Percentiles rank a stretch among this genome's conserved stretches.
Conservation (phyloP, 2,888 invertebrate genomes). For the Metopia argyrocephala region DNA sequence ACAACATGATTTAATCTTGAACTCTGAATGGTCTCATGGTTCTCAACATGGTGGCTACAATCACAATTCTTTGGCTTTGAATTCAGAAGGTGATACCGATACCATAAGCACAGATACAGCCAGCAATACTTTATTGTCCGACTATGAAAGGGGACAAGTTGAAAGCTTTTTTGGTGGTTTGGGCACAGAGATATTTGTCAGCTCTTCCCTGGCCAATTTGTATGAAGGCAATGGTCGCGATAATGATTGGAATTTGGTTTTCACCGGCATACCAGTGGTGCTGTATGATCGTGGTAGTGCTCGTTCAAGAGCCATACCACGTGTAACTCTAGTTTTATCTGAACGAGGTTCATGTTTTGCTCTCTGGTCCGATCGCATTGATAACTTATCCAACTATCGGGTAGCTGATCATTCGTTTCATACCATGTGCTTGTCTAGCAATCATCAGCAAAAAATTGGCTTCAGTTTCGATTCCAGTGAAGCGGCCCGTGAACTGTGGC, state of each 20-base stretch:
- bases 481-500: slow-evolving; percentile 85
- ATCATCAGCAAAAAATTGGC: slow-evolving; percentile 87
- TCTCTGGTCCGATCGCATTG: slow-evolving; percentile 89
- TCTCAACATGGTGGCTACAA: slow-evolving; percentile 65
- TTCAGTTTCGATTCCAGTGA: slow-evolving; percentile 88
- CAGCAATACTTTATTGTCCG: slow-evolving; percentile 80
- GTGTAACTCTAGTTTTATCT: slow-evolving; percentile 85
- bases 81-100: slow-evolving; percentile 76
- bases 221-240: slow-evolving; percentile 82
- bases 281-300: slow-evolving; percentile 88
- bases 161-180: slow-evolving; percentile 87
- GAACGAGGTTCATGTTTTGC: slow-evolving; percentile 90
- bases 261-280: slow-evolving; percentile 89
- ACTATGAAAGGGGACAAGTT: slow-evolving; percentile 84
- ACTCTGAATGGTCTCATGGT: slow-evolving; percentile 64
- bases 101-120: slow-evolving; percentile 77
- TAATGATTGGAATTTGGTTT: slow-evolving; percentile 85
- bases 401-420: slow-evolving; percentile 87
- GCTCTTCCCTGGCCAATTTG: slow-evolving; percentile 86
- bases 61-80: slow-evolving; percentile 75
- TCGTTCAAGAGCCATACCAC: slow-evolving; percentile 83
- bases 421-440: slow-evolving; percentile 87
- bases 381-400: slow-evolving; percentile 87
- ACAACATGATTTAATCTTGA: slow-evolving; percentile 71
- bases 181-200: slow-evolving; percentile 88